phyloP scores from a whole-genome alignment of 2,113 vertebrate genomes.

The Tetrao urogallus region DNA sequence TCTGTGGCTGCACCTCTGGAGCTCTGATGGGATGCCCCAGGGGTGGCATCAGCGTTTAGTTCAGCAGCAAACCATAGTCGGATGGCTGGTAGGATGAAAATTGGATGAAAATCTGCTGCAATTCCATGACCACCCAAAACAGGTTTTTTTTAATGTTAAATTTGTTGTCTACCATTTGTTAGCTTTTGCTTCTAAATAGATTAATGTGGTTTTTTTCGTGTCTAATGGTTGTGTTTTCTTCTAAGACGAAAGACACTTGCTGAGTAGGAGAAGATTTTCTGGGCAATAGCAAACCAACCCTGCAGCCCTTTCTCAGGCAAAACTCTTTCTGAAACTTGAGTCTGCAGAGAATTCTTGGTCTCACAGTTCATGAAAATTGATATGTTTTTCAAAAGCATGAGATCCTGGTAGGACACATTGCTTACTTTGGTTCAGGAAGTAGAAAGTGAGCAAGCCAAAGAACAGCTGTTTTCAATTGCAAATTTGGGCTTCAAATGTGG shows the following conservation, averaged over 20 bases:
- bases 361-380: background rate
- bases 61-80: background rate
- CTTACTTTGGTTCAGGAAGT: constrained; percentile 32
- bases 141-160: background rate
- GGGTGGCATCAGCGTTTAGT: background rate
- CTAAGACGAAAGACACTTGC: background rate
- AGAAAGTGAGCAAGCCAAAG: constrained; percentile 20
- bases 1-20: background rate
- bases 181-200: background rate
- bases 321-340: background rate
- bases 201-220: background rate
- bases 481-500: constrained; percentile 5
- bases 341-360: background rate
- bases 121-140: background rate
- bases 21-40: background rate
- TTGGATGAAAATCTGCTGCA: background rate
- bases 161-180: background rate
- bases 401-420: constrained; percentile 18
- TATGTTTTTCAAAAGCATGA: constrained; percentile 20
- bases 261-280: background rate
- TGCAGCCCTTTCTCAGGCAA: background rate
- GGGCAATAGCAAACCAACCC: background rate
- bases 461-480: constrained; percentile 52
- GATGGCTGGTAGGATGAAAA: background rate
- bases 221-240: background rate